Evolutionary conservation across 2,888 invertebrate genomes (phyloP).

Genomic region (Caenorhabditis angaria): DNA sequence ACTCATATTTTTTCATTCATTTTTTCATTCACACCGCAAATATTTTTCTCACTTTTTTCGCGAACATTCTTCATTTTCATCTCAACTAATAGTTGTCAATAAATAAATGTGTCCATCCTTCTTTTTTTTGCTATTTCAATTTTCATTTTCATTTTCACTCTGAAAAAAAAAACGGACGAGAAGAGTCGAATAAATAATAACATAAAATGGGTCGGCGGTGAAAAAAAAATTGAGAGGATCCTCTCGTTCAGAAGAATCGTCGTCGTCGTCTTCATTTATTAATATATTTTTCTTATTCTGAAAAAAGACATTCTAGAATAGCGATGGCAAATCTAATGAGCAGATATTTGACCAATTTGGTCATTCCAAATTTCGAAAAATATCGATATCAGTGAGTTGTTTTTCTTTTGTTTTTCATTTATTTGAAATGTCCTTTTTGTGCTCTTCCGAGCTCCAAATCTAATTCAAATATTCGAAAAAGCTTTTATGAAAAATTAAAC

Average conservation of each 20-base stretch:
- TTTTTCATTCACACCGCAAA: background rate
- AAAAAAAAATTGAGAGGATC: background rate
- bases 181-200: slow-evolving; percentile 40
- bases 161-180: slow-evolving; percentile 14
- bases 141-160: slow-evolving; percentile 12
- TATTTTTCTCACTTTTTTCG: background rate
- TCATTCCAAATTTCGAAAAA: slow-evolving; percentile 24
- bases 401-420: background rate
- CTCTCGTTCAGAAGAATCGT: background rate
- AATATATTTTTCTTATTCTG: slow-evolving; percentile 1
- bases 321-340: slow-evolving; percentile 9
- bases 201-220: slow-evolving; percentile 29
- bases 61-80: background rate
- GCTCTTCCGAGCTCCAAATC: background rate
- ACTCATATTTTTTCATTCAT: slow-evolving; percentile 8
- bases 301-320: slow-evolving; percentile 6
- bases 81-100: background rate
- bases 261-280: no score
- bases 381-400: slow-evolving; percentile 37
- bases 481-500: background rate
- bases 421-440: background rate
- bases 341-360: slow-evolving; percentile 33
- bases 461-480: no score
- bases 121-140: slow-evolving; percentile 4
- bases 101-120: slow-evolving; percentile 6